Evolutionary conservation across 2,797 vertebrate genomes (phyloP), one percentile per base, ranked within the genome.

Genomic region (Adrianichthys oophorus): DNA sequence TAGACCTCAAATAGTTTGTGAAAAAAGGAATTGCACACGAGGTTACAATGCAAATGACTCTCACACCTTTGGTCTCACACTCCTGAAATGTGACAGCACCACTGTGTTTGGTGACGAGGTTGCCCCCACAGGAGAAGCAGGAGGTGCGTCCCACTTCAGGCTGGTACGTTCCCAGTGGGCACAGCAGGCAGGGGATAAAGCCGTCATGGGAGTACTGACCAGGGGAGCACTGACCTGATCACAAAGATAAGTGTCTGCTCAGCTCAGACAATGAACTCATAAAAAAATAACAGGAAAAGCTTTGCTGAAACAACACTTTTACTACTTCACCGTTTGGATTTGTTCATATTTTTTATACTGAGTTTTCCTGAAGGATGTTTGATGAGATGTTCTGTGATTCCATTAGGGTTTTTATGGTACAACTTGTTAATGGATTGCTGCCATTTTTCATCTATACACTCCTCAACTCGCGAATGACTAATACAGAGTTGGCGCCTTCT

Each of bases 41-140:
- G 32, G 32, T 37, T 37, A 21, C 29, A 26, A 46, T 41, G 40
- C 3, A 42, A 23, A 65, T 13, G 19, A 43, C n/a, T 46, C 29
- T 45, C 83, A 88, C 75, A 98, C 98, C 97, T 96, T 93, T 98
- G 52, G 95, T 97, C 84, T 99, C 98, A 52, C 98, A 99, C 83
- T 97, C 93, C 85, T 95, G 95, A 65, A 99, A 99, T 18, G 93
- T 88, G 21, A 93, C 82, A 1, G 96, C 92, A 41, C 92, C 81
- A 0, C 61, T 87, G 41, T 90, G 87, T 69, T 94, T 95, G 24
- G 96, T 98, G 23, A 91, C 86, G 18, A 99, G 91, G 68, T 92
- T 92, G 42, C 93, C 93, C 61, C 96, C 95, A 0, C 98, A 99
- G 1, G 87, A 56, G 70, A 96, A 93, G 78, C 98, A 99, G 78